A percentile compares a stretch with the other conserved stretches of the same genome.
Evolutionary conservation across 2,888 invertebrate species (phyloP).

Genomic region (Cacoxenus indagator): DNA sequence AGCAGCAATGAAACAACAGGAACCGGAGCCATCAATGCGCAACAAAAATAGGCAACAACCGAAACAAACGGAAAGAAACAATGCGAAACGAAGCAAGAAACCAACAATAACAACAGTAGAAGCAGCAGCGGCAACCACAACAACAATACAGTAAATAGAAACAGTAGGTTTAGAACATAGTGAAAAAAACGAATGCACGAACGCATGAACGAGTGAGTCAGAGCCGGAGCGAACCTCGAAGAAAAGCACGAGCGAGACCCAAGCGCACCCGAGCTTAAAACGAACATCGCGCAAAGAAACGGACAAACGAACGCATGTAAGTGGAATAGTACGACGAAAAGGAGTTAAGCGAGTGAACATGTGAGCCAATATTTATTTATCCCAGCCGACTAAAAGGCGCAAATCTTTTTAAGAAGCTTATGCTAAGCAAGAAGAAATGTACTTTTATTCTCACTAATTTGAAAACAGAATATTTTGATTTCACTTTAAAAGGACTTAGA

Average conservation of each 20-base stretch:
- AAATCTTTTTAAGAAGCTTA: no score
- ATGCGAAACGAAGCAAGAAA: slow-evolving; percentile 26
- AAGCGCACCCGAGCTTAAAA: no score
- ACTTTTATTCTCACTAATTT: no score
- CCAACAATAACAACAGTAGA: slow-evolving; percentile 30
- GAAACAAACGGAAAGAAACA: slow-evolving; percentile 48
- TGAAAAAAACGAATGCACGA: slow-evolving; percentile 37
- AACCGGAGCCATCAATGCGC: background rate
- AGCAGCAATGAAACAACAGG: slow-evolving; percentile 20
- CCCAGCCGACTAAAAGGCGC: no score
- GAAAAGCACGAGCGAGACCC: background rate
- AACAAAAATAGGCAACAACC: background rate
- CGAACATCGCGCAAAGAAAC: no score
- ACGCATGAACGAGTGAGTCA: background rate
- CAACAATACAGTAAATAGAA: slow-evolving; percentile 42
- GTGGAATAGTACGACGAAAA: no score
- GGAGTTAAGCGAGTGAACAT: no score
- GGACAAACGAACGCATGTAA: no score
- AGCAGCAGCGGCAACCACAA: background rate
- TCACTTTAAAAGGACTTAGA: no score
- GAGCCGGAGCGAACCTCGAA: background rate
- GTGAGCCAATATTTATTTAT: no score
- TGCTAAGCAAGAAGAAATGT: no score
- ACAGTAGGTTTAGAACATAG: slow-evolving; percentile 63
- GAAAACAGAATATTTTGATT: no score